Conservation (phyloP, 1,140 invertebrate genomes). For the Drosophila seguyi region DNA sequence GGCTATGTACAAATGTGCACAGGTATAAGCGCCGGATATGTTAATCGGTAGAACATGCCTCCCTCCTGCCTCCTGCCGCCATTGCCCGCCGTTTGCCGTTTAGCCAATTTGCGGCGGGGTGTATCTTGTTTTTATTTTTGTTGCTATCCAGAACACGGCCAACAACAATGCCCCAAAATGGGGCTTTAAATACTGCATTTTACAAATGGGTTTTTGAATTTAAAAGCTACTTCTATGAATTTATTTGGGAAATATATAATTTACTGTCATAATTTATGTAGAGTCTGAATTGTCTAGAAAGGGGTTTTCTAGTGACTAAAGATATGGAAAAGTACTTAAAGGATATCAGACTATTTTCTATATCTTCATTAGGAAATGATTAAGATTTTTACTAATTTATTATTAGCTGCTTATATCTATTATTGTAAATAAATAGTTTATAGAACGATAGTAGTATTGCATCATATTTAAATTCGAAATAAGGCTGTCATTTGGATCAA, state of each 20-base stretch:
- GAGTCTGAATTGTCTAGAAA: too few species aligned
- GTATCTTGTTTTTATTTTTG: slow-evolving; percentile 44
- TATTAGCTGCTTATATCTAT: not conserved
- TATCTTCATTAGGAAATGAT: not conserved
- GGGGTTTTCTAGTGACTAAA: not conserved
- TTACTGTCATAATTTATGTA: not conserved
- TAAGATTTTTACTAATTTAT: not conserved
- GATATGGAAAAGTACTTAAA: not conserved
- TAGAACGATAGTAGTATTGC: not conserved
- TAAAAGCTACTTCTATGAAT: not conserved
- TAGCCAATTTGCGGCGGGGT: slow-evolving; percentile 31
- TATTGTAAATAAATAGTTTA: not conserved
- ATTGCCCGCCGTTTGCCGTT: slow-evolving; percentile 17
- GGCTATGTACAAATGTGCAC: slow-evolving; percentile 33
- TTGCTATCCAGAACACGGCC: slow-evolving; percentile 21
- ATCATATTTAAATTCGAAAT: not conserved
- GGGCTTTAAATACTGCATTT: slow-evolving; percentile 6
- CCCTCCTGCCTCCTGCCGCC: slow-evolving; percentile 26
- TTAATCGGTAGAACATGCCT: slow-evolving; percentile 72
- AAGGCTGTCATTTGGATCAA: not conserved
- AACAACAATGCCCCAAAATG: slow-evolving; percentile 12
- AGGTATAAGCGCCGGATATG: slow-evolving; percentile 74
- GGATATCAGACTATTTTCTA: not conserved
- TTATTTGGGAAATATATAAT: too few species aligned
- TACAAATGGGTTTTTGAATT: slow-evolving; percentile 2